These are phyloP conservation scores for Aegotheles bennettii DNA, from an alignment of 2,113 vertebrate genomes.

Conservation along the genomic window DNA sequence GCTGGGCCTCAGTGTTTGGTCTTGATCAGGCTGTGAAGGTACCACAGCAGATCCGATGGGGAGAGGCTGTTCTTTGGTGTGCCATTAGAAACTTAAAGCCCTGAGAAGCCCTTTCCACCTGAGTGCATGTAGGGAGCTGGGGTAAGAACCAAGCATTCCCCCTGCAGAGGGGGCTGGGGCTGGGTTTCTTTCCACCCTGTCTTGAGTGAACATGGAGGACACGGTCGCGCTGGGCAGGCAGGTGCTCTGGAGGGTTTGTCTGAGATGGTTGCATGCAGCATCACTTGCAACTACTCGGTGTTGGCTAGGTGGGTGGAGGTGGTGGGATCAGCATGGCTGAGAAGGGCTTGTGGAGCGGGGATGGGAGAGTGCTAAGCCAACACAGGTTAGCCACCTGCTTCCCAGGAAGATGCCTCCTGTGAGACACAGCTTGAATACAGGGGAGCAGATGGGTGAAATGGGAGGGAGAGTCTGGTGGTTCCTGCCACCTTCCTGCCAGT, in stretches of 20 bases:
- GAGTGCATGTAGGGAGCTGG: background rate
- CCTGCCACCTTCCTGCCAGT: background rate
- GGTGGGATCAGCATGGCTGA: background rate
- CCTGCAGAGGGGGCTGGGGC: background rate
- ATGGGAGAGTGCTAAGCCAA: background rate
- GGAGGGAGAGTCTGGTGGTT: background rate
- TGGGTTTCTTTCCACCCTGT: background rate
- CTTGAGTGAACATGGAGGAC: background rate
- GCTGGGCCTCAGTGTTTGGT: background rate
- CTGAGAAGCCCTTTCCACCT: background rate
- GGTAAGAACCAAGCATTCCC: accelerated
- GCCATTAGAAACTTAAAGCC: background rate
- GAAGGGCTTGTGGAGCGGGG: background rate
- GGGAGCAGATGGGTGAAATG: background rate
- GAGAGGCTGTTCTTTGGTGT: background rate
- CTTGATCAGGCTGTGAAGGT: background rate
- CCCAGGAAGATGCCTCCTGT: background rate
- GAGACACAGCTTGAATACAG: background rate
- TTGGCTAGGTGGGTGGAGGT: background rate
- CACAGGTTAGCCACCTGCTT: background rate
- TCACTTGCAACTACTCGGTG: background rate
- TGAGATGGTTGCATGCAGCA: background rate
- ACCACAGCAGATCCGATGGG: background rate
- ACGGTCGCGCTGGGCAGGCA: background rate
- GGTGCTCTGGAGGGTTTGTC: background rate